These are phyloP conservation scores for Pangasius macronema DNA, from an alignment of 2,797 vertebrate species.

Conservation along the genomic window DNA sequence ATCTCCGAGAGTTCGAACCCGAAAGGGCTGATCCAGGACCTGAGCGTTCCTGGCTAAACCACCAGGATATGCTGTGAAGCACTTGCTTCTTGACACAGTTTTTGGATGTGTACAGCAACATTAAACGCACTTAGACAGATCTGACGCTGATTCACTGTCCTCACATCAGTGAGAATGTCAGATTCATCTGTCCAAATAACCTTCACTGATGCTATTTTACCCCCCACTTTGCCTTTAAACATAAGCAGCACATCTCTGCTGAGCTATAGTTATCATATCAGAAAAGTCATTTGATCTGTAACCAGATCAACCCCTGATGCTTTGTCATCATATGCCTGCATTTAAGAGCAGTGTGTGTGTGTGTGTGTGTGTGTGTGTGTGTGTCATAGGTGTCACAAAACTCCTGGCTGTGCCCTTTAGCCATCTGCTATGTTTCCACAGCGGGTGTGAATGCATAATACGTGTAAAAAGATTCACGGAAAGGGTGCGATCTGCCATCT, in stretches of 20 bases:
- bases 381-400: neutral
- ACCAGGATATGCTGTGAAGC: neutral
- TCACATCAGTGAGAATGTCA: constrained; percentile 63
- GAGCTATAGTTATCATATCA: constrained; percentile 78
- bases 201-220: constrained; percentile 44
- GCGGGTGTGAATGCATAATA: neutral
- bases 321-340: constrained; percentile 66
- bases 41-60: neutral
- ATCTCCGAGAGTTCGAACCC: neutral
- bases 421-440: neutral
- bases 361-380: neutral
- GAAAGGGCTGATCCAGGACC: constrained; percentile 23
- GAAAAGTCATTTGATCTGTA: constrained; percentile 68
- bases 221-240: constrained; percentile 60
- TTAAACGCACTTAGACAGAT: neutral
- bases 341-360: constrained; percentile 66
- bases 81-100: neutral
- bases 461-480: neutral
- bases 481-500: no score
- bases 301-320: constrained; percentile 67
- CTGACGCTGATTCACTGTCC: constrained; percentile 16
- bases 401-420: constrained; percentile 2
- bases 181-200: constrained; percentile 51
- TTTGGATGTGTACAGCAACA: neutral
- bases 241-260: constrained; percentile 69